Evolutionary conservation across 2,888 invertebrate genomes (phyloP).

Genomic region (Drosophila merina): DNA sequence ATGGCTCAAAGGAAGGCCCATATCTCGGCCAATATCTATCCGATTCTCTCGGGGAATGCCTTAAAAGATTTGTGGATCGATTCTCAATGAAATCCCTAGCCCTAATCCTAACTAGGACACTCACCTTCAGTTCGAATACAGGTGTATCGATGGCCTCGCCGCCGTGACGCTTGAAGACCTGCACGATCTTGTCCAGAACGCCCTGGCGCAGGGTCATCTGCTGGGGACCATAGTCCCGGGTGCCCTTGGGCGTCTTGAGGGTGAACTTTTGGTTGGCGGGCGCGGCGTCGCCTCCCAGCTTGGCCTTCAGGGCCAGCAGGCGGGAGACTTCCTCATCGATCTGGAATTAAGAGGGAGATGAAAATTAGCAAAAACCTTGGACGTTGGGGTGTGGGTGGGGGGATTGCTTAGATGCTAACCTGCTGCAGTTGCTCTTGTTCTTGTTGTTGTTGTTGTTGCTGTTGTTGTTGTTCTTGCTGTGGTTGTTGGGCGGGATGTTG

Average conservation of each 20-base stretch:
- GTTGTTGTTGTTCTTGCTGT: constrained; percentile 58
- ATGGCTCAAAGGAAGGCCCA: no score
- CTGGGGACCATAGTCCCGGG: constrained; percentile 96
- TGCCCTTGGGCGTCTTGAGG: constrained; percentile 96
- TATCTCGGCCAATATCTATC: no score
- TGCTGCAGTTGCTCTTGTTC: constrained; percentile 72
- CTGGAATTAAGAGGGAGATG: constrained; percentile 84
- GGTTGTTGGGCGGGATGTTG: constrained; percentile 64
- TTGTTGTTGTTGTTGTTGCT: constrained; percentile 50
- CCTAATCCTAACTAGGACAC: not conserved
- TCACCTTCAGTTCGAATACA: constrained; percentile 97
- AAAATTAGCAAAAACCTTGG: not conserved
- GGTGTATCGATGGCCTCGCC: constrained; percentile 99
- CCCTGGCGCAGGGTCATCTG: constrained; percentile 96
- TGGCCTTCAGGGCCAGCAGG: constrained; percentile 91
- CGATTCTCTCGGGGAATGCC: no score
- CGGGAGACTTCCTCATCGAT: constrained; percentile 94
- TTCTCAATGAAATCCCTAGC: no score
- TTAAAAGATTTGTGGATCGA: no score
- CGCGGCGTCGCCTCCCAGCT: constrained; percentile 87
- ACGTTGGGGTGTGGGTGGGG: not conserved
- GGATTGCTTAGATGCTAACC: constrained; percentile 80
- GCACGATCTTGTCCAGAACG: constrained; percentile 93
- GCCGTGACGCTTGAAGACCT: constrained; percentile 97
- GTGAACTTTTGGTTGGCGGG: constrained; percentile 90